Evolutionary conservation across 2,113 vertebrate species (phyloP).

Genomic region (Plecturocebus donacophilus): DNA sequence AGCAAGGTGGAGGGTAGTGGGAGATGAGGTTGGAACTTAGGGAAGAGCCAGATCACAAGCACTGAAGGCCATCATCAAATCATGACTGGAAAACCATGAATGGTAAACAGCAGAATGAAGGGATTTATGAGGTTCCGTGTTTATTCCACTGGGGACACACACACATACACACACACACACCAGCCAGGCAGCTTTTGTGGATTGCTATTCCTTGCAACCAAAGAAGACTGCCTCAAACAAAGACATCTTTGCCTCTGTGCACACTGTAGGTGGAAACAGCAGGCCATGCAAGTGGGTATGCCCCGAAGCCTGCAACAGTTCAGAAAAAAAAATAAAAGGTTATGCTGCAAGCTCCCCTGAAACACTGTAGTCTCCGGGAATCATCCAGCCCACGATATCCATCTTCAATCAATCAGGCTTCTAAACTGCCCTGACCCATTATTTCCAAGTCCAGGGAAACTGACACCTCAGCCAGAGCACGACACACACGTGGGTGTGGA

Average conservation of each 20-base stretch:
- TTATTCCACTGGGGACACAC: neutral
- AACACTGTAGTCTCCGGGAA: neutral
- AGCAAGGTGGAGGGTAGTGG: too few relatives aligned
- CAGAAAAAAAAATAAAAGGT: too few relatives aligned
- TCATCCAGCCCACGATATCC: neutral
- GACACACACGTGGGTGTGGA: rapidly evolving
- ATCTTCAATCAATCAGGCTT: neutral
- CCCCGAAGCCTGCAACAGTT: neutral
- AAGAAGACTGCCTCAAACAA: neutral
- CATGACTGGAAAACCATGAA: neutral
- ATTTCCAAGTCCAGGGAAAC: neutral
- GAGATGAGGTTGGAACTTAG: neutral
- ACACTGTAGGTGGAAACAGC: neutral
- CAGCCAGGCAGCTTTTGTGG: neutral
- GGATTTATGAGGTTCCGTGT: neutral
- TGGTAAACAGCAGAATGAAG: neutral
- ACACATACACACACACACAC: neutral
- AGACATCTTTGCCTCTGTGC: neutral
- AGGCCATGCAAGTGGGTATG: neutral
- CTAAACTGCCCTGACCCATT: rapidly evolving
- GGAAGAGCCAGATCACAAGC: neutral
- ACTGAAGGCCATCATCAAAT: neutral
- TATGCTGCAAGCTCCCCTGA: rapidly evolving
- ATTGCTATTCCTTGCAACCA: neutral
- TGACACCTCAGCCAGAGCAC: neutral